Conservation (phyloP, 1,140 invertebrate genomes). For the Onthophagus taurus region DNA sequence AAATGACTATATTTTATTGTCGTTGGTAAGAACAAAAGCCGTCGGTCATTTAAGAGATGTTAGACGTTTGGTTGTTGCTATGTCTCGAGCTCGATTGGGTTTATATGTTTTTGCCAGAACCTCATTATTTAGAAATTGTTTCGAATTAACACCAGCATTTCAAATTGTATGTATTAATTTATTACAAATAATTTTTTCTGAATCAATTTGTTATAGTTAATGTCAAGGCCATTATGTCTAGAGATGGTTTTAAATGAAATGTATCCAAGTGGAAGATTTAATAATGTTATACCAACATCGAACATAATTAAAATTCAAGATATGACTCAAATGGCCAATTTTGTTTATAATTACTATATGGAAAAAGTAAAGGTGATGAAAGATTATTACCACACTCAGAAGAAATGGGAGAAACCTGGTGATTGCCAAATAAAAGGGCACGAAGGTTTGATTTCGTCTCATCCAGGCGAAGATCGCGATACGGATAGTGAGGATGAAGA, state of each 20-base stretch:
- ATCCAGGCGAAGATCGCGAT: slow-evolving; percentile 38
- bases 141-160: slow-evolving; percentile 92
- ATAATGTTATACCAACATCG: slow-evolving; percentile 26
- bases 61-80: slow-evolving; percentile 91
- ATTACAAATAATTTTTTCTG: slow-evolving; percentile 11
- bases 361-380: slow-evolving; percentile 60
- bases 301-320: slow-evolving; percentile 56
- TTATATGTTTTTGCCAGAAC: slow-evolving; percentile 93
- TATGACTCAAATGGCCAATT: slow-evolving; percentile 89
- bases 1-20: slow-evolving; percentile 96
- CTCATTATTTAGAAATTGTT: slow-evolving; percentile 90
- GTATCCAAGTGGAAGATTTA: slow-evolving; percentile 58
- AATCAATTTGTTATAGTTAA: slow-evolving; percentile 39
- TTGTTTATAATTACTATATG: slow-evolving; percentile 86
- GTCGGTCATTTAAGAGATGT: slow-evolving; percentile 97
- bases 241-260: slow-evolving; percentile 68
- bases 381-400: slow-evolving; percentile 40
- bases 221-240: slow-evolving; percentile 62
- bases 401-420: slow-evolving; percentile 44
- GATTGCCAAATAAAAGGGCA: slow-evolving; percentile 33
- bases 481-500: slow-evolving; percentile 37
- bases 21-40: slow-evolving; percentile 88
- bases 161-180: slow-evolving; percentile 56
- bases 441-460: slow-evolving; percentile 33
- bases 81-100: slow-evolving; percentile 95